These are phyloP conservation scores for Cossypha caffra DNA, from an alignment of 2,797 vertebrate species.

Conservation along the genomic window DNA sequence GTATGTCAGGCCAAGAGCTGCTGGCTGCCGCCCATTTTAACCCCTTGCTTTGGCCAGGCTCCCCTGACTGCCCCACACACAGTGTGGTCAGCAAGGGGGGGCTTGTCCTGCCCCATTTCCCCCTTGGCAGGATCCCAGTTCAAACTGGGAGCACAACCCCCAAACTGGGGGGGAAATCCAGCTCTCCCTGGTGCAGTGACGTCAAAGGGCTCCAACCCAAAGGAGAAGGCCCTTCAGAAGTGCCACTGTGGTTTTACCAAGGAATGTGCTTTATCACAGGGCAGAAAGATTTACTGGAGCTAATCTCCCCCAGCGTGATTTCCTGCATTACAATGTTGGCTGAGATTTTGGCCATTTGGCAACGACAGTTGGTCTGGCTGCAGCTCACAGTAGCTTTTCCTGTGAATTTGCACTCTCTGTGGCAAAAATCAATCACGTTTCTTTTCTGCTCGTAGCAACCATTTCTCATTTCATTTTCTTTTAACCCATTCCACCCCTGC, in stretches of 20 bases:
- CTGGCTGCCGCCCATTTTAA: neutral
- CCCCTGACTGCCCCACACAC: neutral
- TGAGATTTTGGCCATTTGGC: slow-evolving; percentile 50
- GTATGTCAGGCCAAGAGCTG: neutral
- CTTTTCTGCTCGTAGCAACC: neutral
- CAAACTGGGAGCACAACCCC: neutral
- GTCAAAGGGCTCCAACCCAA: neutral
- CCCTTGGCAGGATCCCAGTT: neutral
- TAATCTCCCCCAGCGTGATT: neutral
- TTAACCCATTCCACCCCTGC: neutral
- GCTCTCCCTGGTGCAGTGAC: neutral
- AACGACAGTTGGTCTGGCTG: slow-evolving; percentile 41
- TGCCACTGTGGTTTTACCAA: neutral
- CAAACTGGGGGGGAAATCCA: accelerated
- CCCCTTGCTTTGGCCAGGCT: neutral
- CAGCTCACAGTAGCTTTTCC: neutral
- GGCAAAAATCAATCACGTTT: slow-evolving; percentile 26
- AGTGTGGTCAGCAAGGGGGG: accelerated
- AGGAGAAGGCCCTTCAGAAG: neutral
- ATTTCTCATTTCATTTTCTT: neutral
- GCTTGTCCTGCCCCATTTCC: neutral
- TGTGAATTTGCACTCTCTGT: slow-evolving; percentile 31
- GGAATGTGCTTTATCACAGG: neutral
- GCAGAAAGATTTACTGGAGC: neutral
- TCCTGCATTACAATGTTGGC: neutral